Percentiles rank a stretch among this genome's conserved stretches.
phyloP scores from a whole-genome alignment of 1,140 invertebrate genomes.

The Dendrolimus punctatus region DNA sequence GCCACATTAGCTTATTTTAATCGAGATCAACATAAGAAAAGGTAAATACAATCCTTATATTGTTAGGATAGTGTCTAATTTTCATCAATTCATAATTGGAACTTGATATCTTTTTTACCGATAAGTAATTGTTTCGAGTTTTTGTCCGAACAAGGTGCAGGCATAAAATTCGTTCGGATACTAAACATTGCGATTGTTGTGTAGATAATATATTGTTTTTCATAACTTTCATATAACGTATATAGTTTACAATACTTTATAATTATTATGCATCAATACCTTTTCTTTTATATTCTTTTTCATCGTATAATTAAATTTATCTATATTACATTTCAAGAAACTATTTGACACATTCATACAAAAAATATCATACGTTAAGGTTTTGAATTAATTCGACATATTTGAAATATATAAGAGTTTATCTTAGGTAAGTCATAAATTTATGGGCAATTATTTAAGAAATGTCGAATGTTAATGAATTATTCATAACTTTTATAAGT shows the following conservation, averaged over 20 bases:
- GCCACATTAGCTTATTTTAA: conserved; percentile 48
- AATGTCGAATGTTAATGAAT: too few species aligned
- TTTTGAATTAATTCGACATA: too few species aligned
- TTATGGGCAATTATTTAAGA: too few species aligned
- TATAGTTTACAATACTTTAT: conserved; percentile 7
- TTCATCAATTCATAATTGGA: conserved; percentile 42
- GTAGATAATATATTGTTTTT: conserved; percentile 21
- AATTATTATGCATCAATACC: too few species aligned
- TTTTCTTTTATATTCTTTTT: too few species aligned
- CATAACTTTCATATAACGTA: conserved; percentile 16
- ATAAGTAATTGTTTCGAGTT: conserved; percentile 66
- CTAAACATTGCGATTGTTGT: conserved; percentile 50
- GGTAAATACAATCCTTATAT: conserved; percentile 48
- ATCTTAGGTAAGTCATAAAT: too few species aligned
- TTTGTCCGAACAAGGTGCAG: conserved; percentile 65
- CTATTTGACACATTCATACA: too few species aligned
- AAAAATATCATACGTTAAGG: too few species aligned
- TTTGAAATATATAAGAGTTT: too few species aligned
- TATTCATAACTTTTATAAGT: too few species aligned
- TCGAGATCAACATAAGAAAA: conserved; percentile 42
- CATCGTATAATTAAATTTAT: too few species aligned
- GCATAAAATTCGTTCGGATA: conserved; percentile 47
- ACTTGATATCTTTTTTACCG: conserved; percentile 44
- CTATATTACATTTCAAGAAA: too few species aligned
- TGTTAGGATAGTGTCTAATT: conserved; percentile 51